Conservation (phyloP, 2,113 vertebrate genomes). For the Cisticola juncidis region DNA sequence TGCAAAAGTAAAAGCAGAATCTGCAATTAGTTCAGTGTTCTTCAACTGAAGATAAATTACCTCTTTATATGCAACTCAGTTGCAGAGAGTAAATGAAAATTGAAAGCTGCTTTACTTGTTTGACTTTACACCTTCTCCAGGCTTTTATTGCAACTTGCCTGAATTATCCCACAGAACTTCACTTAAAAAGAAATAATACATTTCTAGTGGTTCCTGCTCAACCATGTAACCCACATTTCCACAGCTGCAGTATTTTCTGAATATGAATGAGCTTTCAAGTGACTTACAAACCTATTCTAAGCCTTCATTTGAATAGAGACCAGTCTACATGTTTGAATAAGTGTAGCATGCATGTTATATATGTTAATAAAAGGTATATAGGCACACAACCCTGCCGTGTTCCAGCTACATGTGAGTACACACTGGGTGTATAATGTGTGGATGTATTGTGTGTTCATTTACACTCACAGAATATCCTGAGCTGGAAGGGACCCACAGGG, state of each 20-base stretch:
- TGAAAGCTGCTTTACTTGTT: not conserved
- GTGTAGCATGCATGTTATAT: not conserved
- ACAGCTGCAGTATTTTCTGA: not conserved
- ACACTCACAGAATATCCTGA: accelerated
- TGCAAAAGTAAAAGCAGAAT: not conserved
- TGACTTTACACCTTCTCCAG: not conserved
- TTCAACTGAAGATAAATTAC: not conserved
- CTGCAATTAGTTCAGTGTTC: not conserved
- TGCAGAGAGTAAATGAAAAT: not conserved
- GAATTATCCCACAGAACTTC: not conserved
- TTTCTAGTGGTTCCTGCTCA: not conserved
- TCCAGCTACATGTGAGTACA: not conserved
- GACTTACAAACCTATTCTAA: not conserved
- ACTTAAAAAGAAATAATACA: not conserved
- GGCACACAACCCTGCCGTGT: accelerated
- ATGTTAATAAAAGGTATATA: not conserved
- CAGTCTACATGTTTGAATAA: not conserved
- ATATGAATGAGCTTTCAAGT: not conserved
- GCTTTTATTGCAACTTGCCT: not conserved
- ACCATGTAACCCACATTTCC: not conserved
- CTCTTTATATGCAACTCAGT: not conserved
- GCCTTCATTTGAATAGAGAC: not conserved
- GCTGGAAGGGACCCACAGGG: accelerated
- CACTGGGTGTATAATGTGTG: accelerated
- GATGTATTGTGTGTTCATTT: not conserved